Conservation (phyloP, 2,797 vertebrate genomes). For the Acrossocheilus fasciatus region DNA sequence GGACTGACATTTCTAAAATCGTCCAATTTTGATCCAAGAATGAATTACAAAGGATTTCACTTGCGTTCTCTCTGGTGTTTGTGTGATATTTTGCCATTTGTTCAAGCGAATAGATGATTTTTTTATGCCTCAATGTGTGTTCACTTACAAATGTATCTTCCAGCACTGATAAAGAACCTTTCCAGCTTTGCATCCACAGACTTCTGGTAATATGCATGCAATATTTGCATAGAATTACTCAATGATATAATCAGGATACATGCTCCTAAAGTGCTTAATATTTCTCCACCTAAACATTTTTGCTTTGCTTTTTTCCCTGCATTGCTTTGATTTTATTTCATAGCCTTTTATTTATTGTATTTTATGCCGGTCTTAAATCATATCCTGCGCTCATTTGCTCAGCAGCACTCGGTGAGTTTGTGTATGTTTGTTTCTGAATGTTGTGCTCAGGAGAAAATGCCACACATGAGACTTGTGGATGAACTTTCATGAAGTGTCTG, state of each 20-base stretch:
- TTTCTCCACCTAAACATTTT: not conserved
- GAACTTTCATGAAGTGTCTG: conserved; percentile 4
- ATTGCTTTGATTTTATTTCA: conserved; percentile 46
- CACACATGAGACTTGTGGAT: not conserved
- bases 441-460: not conserved
- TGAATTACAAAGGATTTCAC: not conserved
- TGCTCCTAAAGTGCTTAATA: not conserved
- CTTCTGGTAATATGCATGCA: conserved; percentile 7
- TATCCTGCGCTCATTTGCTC: not conserved
- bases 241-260: not conserved
- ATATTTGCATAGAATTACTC: not conserved
- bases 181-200: conserved; percentile 2
- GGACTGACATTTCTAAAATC: not conserved
- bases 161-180: not conserved
- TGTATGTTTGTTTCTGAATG: conserved; percentile 4
- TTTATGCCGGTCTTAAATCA: conserved; percentile 21
- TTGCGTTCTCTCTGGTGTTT: conserved; percentile 1
- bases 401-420: conserved; percentile 22
- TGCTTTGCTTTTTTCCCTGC: not conserved
- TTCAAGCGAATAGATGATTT: not conserved
- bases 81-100: not conserved
- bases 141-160: conserved; percentile 8
- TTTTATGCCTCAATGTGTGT: not conserved
- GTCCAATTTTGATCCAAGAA: not conserved
- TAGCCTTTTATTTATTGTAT: conserved; percentile 23